These are phyloP conservation scores for Eretmocerus hayati DNA, from an alignment of 2,888 invertebrate genomes.

Conservation along the genomic window DNA sequence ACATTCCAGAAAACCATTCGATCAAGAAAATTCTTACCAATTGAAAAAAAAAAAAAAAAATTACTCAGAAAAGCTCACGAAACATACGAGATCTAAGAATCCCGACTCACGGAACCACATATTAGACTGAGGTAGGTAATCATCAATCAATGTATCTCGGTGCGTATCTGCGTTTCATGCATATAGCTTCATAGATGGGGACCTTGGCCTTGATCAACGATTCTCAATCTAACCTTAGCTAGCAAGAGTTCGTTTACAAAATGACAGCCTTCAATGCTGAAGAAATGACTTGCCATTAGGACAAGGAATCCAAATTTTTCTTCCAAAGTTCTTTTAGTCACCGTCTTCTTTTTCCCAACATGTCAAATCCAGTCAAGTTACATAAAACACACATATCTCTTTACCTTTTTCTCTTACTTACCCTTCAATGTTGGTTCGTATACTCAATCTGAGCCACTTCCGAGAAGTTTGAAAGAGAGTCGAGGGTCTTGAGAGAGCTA, in stretches of 20 bases:
- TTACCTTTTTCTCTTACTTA: not conserved
- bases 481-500: not conserved
- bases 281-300: not conserved
- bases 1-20: too few species aligned
- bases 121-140: too few species aligned
- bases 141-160: too few species aligned
- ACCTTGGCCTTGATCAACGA: not conserved
- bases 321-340: not conserved
- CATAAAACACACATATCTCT: constrained; percentile 2
- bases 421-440: constrained; percentile 4
- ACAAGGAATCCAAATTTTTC: not conserved
- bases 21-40: too few species aligned
- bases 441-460: too few species aligned
- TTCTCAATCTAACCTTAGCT: not conserved
- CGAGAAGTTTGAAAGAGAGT: too few species aligned
- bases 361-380: not conserved
- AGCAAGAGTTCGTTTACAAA: not conserved
- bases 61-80: too few species aligned
- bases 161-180: too few species aligned
- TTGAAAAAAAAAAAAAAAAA: too few species aligned
- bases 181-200: not conserved
- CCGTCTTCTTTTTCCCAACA: not conserved
- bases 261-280: not conserved
- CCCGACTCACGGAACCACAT: too few species aligned
- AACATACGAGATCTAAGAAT: too few species aligned